Conservation (phyloP, 92 coral and sea anemone species). For the Actinostola sp. region DNA sequence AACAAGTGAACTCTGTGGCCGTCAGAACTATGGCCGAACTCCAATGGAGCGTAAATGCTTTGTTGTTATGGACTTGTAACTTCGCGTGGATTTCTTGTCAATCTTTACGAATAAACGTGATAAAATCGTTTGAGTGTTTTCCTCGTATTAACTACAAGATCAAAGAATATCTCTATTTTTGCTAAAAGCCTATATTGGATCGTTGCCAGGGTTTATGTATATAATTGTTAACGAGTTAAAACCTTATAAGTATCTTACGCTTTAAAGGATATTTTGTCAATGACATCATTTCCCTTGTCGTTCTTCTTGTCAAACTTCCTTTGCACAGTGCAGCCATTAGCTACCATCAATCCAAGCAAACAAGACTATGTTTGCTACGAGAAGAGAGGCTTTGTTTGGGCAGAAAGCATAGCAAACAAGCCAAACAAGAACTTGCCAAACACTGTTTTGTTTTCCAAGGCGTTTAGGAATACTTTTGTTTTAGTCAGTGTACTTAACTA, state of each 20-base stretch:
- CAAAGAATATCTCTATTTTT: constrained; percentile 8
- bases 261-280: not conserved
- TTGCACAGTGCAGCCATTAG: constrained; percentile 19
- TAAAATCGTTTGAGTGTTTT: constrained; percentile 5
- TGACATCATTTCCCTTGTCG: not conserved
- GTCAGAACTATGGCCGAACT: too few species aligned
- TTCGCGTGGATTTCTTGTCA: not conserved
- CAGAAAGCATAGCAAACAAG: constrained; percentile 43
- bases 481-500: constrained; percentile 22
- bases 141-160: constrained; percentile 3
- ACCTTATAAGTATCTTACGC: too few species aligned
- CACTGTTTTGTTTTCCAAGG: constrained; percentile 4
- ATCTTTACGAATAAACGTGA: not conserved
- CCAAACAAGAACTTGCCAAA: not conserved
- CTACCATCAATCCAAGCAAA: constrained; percentile 5
- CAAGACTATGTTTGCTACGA: constrained; percentile 8
- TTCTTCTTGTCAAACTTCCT: constrained; percentile 1
- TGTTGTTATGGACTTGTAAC: too few species aligned
- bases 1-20: too few species aligned
- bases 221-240: too few species aligned
- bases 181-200: constrained; percentile 8
- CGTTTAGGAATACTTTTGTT: constrained; percentile 10
- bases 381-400: constrained; percentile 5
- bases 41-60: too few species aligned
- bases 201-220: too few species aligned